Percentiles rank a stretch among this genome's conserved stretches.
Evolutionary conservation across 2,113 vertebrate species (phyloP).

Genomic region (Gulo gulo): DNA sequence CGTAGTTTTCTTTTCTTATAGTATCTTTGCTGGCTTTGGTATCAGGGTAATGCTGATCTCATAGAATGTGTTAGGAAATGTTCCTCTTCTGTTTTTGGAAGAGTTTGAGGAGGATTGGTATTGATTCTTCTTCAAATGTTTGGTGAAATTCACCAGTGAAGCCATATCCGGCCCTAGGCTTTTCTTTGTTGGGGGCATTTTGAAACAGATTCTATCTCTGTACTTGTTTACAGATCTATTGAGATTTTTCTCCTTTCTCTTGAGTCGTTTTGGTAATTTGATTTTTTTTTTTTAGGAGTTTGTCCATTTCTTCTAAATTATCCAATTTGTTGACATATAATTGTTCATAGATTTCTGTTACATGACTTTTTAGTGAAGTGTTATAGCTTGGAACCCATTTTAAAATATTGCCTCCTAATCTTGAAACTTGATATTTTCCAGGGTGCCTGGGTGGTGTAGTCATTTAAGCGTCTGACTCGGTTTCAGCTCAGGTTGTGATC

Average conservation of each 20-base stretch:
- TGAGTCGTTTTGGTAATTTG: slow-evolving; percentile 11
- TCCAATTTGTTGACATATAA: background rate
- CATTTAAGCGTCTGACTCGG: background rate
- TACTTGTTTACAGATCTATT: background rate
- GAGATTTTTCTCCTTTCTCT: slow-evolving; percentile 1
- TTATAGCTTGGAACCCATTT: slow-evolving; percentile 40
- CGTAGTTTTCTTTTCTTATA: background rate
- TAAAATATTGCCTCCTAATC: background rate
- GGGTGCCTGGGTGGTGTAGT: background rate
- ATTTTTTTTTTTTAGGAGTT: slow-evolving; percentile 11
- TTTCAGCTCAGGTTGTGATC: background rate
- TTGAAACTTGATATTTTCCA: background rate
- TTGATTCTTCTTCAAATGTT: slow-evolving; percentile 17
- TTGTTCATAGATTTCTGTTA: slow-evolving; percentile 34
- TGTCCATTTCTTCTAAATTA: background rate
- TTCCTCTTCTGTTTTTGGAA: background rate
- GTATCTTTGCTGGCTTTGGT: slow-evolving; percentile 12
- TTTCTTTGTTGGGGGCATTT: background rate
- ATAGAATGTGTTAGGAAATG: background rate
- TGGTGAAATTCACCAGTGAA: slow-evolving; percentile 15
- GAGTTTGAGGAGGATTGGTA: background rate
- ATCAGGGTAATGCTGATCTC: background rate
- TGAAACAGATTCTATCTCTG: background rate
- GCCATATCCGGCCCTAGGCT: background rate
- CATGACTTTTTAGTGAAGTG: background rate